Base-by-base conservation (phyloP, 2,888 invertebrate species). In the Hydriomena furcata region DNA sequence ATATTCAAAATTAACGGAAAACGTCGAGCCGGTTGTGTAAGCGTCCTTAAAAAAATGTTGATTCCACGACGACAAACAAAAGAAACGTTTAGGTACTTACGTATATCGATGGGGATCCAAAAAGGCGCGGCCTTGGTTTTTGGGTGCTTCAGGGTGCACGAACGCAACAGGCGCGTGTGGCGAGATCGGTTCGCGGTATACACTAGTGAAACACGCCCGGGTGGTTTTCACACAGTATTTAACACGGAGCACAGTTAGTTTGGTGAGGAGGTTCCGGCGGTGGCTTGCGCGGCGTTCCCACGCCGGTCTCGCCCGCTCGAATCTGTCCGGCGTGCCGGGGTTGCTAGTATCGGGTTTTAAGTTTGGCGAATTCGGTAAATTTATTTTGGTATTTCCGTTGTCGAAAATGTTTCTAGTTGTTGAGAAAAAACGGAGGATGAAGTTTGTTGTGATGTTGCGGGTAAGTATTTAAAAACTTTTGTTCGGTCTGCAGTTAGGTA, bases 271-370 rank as follows among this genome's bases (percentile, higher is more conserved):
- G 64, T 59, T 60, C 58, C 45, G 61, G 62, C 55, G 68, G 64
- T 60, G 68, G 67, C 62, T 63, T 59, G 70, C 66, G 82, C 82
- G 82, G 84, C 88, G 87, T 88, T 82, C 82, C 76, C 70, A 75
- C 84, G 81, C 83, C 81, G 76, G 84, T 73, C 73, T 76, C 73
- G 77, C 88, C 82, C 80, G 84, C 74, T 77, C 61, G 61, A 72
- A 69, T 89, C 88, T 88, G 85, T 59, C 68, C 65, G 65, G 65
- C 59, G 62, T 63, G 54, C 63, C 21, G 23, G 72, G 55, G 72
- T 72, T 73, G 66, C 76, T 61, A 72, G 36, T 7, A 8, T 2
- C 8, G 23, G 8, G 7, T 2, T 17, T n/a, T n/a, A n/a, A n/a
- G n/a, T n/a, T n/a, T n/a, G n/a, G n/a, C n/a, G n/a, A n/a, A n/a